phyloP scores from a whole-genome alignment of 2,113 vertebrate genomes.

The Nettapus auritus region DNA sequence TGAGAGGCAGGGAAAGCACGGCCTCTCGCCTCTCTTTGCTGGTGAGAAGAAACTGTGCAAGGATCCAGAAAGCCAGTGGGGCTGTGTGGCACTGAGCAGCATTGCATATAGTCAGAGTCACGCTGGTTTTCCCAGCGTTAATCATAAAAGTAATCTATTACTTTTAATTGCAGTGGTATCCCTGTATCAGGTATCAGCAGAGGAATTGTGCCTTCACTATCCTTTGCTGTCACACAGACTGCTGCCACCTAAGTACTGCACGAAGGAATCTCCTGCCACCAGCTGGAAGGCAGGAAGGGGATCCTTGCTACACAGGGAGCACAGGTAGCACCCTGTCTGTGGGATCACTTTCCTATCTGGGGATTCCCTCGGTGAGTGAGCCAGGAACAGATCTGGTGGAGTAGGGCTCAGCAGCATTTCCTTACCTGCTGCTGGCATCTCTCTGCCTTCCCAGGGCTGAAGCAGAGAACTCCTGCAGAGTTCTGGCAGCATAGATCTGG shows the following conservation, averaged over 20 bases:
- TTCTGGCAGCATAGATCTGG: not conserved
- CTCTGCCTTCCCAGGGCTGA: not conserved
- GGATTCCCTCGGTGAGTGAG: rapidly evolving
- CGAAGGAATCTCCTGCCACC: not conserved
- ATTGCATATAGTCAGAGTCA: not conserved
- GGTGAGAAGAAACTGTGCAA: not conserved
- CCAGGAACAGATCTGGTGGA: not conserved
- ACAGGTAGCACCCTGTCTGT: not conserved
- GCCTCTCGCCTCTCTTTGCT: not conserved
- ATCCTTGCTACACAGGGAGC: not conserved
- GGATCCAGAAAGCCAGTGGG: not conserved
- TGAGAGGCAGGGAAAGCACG: not conserved
- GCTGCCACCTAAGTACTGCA: not conserved
- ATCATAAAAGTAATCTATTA: not conserved
- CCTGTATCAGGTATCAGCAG: no score
- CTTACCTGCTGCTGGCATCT: not conserved
- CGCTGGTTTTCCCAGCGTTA: not conserved
- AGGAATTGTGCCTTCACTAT: not conserved
- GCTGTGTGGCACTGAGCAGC: not conserved
- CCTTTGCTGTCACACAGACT: not conserved
- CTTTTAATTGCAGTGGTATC: not conserved
- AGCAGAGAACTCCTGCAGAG: not conserved
- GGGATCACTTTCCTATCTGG: rapidly evolving
- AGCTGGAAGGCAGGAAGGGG: not conserved
- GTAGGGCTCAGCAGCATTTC: not conserved